Evolutionary conservation across 2,888 invertebrate species (phyloP).

Genomic region (Pyralis farinalis): DNA sequence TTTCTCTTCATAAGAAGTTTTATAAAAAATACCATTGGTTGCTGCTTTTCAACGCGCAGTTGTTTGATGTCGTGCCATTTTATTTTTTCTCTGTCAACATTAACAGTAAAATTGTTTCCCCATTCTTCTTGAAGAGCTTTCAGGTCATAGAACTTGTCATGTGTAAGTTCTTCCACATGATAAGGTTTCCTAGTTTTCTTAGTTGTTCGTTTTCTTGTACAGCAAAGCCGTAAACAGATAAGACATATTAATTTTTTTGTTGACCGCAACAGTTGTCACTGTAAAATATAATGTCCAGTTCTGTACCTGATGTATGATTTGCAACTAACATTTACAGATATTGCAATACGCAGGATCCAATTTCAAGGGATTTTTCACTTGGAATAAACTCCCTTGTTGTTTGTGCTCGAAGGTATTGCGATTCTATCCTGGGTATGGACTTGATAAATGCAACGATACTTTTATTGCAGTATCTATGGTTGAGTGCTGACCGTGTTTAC

Average conservation of each 20-base stretch:
- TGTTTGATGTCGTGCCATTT: constrained; percentile 16
- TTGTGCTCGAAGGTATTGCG: constrained; percentile 20
- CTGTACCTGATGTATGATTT: neutral
- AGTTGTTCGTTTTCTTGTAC: constrained; percentile 7
- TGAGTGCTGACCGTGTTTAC: too few relatives aligned
- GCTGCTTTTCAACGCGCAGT: constrained; percentile 11
- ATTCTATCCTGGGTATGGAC: constrained; percentile 16
- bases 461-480: too few relatives aligned
- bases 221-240: neutral
- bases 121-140: constrained; percentile 12
- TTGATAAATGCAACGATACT: constrained; percentile 10
- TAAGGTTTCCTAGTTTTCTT: constrained; percentile 22
- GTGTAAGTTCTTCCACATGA: constrained; percentile 11
- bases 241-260: constrained; percentile 6
- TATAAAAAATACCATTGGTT: neutral
- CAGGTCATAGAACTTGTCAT: constrained; percentile 12
- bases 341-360: constrained; percentile 17
- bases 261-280: too few relatives aligned
- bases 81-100: constrained; percentile 12
- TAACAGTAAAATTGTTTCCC: constrained; percentile 13
- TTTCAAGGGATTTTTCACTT: constrained; percentile 24
- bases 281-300: neutral
- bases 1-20: neutral
- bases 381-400: constrained; percentile 19
- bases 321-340: constrained; percentile 13